A percentile compares a stretch with the other conserved stretches of the same genome.
phyloP scores from a whole-genome alignment of 2,113 vertebrate genomes.

The Pantherophis guttatus region DNA sequence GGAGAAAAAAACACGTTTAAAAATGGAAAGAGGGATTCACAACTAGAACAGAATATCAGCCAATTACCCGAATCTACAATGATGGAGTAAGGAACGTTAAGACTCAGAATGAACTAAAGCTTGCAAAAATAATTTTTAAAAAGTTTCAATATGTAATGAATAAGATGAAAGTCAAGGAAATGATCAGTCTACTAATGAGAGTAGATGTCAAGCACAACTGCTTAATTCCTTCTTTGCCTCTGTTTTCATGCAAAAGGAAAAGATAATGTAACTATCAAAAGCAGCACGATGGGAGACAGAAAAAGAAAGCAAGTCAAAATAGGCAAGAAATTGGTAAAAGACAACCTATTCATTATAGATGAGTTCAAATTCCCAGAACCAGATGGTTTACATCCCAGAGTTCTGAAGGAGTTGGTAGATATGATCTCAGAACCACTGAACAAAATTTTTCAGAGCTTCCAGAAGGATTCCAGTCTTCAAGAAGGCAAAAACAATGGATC shows the following conservation, averaged over 20 bases:
- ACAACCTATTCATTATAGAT: not conserved
- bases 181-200: not conserved
- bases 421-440: not conserved
- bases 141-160: not conserved
- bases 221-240: not conserved
- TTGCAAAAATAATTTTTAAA: not conserved
- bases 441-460: not conserved
- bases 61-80: not conserved
- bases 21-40: not conserved
- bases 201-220: not conserved
- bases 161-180: not conserved
- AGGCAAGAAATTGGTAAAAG: not conserved
- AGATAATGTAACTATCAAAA: not conserved
- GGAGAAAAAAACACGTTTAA: not conserved
- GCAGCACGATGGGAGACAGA: not conserved
- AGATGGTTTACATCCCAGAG: not conserved
- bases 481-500: not conserved
- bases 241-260: not conserved
- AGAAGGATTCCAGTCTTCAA: not conserved
- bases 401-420: not conserved
- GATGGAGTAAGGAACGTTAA: not conserved
- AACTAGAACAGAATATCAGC: not conserved
- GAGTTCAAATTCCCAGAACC: not conserved
- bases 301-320: not conserved
- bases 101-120: not conserved